phyloP scores from a whole-genome alignment of 2,888 invertebrate genomes.

The Gisinianus flammeolus region DNA sequence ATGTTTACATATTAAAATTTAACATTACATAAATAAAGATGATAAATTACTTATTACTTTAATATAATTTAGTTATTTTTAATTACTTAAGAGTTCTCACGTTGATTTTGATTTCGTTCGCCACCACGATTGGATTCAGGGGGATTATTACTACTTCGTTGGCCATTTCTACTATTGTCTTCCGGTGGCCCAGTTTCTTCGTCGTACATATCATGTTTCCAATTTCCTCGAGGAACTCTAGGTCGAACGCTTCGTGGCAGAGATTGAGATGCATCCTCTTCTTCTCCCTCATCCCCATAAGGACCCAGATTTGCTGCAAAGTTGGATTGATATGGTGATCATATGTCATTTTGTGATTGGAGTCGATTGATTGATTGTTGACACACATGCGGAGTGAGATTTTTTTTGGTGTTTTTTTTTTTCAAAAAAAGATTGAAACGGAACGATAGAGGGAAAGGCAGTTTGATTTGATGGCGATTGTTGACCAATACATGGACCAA shows the following conservation, averaged over 20 bases:
- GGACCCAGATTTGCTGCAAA: not conserved
- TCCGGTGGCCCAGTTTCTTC: not conserved
- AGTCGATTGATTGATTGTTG: not conserved
- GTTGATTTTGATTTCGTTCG: too few relatives aligned
- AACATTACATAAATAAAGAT: too few relatives aligned
- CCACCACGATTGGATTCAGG: too few relatives aligned
- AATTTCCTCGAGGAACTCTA: constrained; percentile 41
- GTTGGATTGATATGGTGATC: not conserved
- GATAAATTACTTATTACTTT: too few relatives aligned
- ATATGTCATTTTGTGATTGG: not conserved
- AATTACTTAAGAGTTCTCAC: too few relatives aligned
- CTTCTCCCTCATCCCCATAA: not conserved
- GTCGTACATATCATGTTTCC: constrained; percentile 57
- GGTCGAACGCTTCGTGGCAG: not conserved
- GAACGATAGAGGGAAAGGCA: not conserved
- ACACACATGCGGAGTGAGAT: not conserved
- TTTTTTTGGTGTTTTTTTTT: not conserved
- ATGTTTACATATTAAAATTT: too few relatives aligned
- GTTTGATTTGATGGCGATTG: not conserved
- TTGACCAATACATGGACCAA: not conserved
- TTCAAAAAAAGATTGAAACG: not conserved
- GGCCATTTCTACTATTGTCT: too few relatives aligned
- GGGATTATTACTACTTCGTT: too few relatives aligned
- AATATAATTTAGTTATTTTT: too few relatives aligned
- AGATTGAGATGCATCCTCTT: not conserved